phyloP scores from a whole-genome alignment of 2,888 invertebrate genomes.

The Scelioninae gen. 1 region DNA sequence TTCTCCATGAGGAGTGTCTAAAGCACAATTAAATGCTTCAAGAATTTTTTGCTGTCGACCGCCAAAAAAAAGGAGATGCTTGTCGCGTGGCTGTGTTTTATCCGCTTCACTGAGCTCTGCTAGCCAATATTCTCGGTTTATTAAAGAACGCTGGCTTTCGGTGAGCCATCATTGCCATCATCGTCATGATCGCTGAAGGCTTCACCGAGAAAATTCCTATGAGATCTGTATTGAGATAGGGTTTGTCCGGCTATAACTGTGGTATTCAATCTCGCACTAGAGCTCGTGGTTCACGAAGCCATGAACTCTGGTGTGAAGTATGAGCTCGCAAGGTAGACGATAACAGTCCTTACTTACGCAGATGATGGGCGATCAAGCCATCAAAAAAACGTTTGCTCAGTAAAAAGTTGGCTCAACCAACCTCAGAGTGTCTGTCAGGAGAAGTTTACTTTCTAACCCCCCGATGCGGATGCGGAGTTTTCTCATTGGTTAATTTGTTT shows the following conservation, averaged over 20 bases:
- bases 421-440: slow-evolving; percentile 78
- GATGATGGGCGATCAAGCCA: slow-evolving; percentile 70
- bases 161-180: slow-evolving; percentile 33
- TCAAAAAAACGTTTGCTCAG: slow-evolving; percentile 71
- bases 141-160: slow-evolving; percentile 58
- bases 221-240: slow-evolving; percentile 77
- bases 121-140: slow-evolving; percentile 72
- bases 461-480: slow-evolving; percentile 75
- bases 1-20: slow-evolving; percentile 77
- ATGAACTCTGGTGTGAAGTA: slow-evolving; percentile 31
- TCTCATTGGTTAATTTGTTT: slow-evolving; percentile 75
- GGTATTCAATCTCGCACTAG: slow-evolving; percentile 67
- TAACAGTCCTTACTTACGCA: slow-evolving; percentile 58
- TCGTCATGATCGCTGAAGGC: slow-evolving; percentile 65
- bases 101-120: slow-evolving; percentile 81
- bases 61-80: slow-evolving; percentile 60
- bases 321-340: slow-evolving; percentile 22
- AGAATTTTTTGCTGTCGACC: slow-evolving; percentile 73
- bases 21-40: slow-evolving; percentile 81
- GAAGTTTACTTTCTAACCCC: slow-evolving; percentile 71
- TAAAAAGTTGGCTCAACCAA: slow-evolving; percentile 77
- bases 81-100: slow-evolving; percentile 81
- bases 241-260: slow-evolving; percentile 75
- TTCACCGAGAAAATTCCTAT: slow-evolving; percentile 72
- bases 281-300: slow-evolving; percentile 69